phyloP scores from a whole-genome alignment of 2,888 invertebrate species.

The Azorinus chamasolen region DNA sequence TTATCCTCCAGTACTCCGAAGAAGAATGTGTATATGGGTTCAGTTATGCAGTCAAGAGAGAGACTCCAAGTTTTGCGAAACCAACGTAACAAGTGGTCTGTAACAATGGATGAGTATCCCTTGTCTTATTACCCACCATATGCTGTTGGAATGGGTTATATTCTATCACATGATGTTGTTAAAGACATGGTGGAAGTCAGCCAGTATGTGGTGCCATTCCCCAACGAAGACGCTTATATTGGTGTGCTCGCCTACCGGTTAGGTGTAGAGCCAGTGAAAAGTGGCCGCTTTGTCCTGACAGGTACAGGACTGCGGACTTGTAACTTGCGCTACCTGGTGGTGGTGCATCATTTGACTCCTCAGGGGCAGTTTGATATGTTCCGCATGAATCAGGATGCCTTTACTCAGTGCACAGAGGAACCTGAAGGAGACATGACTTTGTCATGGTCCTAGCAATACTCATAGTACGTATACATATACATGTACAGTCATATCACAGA shows the following conservation, averaged over 20 bases:
- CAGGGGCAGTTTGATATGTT: conserved; percentile 72
- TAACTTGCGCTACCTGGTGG: conserved; percentile 83
- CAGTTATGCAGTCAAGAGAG: conserved; percentile 67
- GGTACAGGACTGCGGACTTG: conserved; percentile 80
- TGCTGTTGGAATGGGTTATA: conserved; percentile 84
- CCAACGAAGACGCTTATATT: conserved; percentile 85
- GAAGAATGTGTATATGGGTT: conserved; percentile 81
- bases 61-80: conserved; percentile 80
- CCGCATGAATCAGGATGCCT: conserved; percentile 70
- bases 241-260: conserved; percentile 79
- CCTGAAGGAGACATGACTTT: conserved; percentile 12
- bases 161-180: conserved; percentile 81
- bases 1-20: conserved; percentile 61
- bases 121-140: conserved; percentile 81
- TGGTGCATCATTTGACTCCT: conserved; percentile 80
- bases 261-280: conserved; percentile 77
- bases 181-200: conserved; percentile 71
- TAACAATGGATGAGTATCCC: conserved; percentile 74
- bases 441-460: conserved; percentile 5
- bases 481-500: no score
- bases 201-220: conserved; percentile 75
- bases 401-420: conserved; percentile 38
- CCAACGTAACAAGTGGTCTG: conserved; percentile 80
- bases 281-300: conserved; percentile 80
- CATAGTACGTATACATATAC: no score